A percentile compares a stretch with the other conserved stretches of the same genome.
Evolutionary conservation across 2,113 vertebrate species (phyloP).

Genomic region (Cacatua alba): DNA sequence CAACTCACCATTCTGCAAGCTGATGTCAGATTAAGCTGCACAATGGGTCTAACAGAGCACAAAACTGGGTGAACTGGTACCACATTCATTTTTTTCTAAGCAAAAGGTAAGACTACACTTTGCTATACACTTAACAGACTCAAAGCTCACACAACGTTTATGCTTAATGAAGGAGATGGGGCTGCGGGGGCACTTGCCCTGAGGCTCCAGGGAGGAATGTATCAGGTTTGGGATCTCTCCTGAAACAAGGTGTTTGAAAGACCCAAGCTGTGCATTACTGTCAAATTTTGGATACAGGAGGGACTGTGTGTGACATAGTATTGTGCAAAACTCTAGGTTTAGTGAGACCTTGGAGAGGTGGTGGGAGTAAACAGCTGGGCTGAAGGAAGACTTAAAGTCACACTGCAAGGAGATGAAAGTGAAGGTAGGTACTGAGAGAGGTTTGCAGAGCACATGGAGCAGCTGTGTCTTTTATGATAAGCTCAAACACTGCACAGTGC

Average conservation of each 20-base stretch:
- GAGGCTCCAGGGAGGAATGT: neutral
- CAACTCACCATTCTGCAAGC: neutral
- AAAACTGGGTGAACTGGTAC: neutral
- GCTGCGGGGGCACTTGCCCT: neutral
- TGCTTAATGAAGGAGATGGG: neutral
- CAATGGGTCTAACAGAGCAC: neutral
- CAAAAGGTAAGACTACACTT: neutral
- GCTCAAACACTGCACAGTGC: neutral
- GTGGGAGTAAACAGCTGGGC: neutral
- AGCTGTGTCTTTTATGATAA: neutral
- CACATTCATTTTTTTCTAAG: neutral
- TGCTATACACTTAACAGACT: neutral
- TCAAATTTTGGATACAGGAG: neutral
- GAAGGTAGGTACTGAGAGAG: neutral
- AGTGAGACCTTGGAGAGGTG: neutral
- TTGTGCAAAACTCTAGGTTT: neutral
- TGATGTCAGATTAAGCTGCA: neutral
- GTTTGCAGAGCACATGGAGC: neutral
- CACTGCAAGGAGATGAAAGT: neutral
- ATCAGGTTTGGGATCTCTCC: neutral
- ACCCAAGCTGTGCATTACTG: neutral
- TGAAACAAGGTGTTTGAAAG: neutral
- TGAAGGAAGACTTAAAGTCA: neutral
- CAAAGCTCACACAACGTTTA: neutral
- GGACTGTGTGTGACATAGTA: neutral